Base-by-base conservation (phyloP, 1,140 invertebrate genomes). In the Cotesia chilonis region DNA sequence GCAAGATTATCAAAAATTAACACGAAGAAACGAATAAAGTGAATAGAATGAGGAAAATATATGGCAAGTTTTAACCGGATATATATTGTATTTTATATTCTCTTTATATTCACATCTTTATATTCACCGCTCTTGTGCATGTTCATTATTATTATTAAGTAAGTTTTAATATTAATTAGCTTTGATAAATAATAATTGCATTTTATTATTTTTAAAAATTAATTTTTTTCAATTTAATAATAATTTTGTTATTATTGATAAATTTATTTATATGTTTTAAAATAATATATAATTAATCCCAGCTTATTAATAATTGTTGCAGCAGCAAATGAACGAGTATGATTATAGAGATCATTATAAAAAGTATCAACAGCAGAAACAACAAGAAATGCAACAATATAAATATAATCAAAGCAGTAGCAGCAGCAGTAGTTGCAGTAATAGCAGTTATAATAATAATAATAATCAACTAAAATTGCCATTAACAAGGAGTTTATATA, bases 311-410 rank as follows among this genome's bases (percentile, higher is more conserved):
- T 82, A 76, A 57, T 79, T 74, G 78, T 74, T 86, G 82, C 86
- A 86, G 77, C 84, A 87, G 85, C 84, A 81, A 70, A 82, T 83
- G 81, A 87, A 80, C 75, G 81, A 84, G 72, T 85, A 82, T 79
- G 83, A 86, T 80, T 87, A 84, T 81, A 84, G 86, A 84, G 84
- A 87, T 73, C 83, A 87, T 73, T 85, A 85, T 75, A 83, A 86
- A 76, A 83, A 84, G 52, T 81, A 82, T 64, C 76, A 79, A 41
- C 75, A 76, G 63, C 75, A 78, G 51, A 80, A 83, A 76, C 80
- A 83, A 38, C 84, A 86, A 77, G 83, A 86, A 76, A 83, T 85
- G 81, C 83, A 85, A 75, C 85, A 85, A 71, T 85, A 85, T 78
- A 82, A 83, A 65, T 85, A 85, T 73, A 79, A 84, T 75, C 81